These are phyloP conservation scores for Scaptomyza cyrtandrae DNA, from an alignment of 2,888 invertebrate genomes.

Conservation along the genomic window DNA sequence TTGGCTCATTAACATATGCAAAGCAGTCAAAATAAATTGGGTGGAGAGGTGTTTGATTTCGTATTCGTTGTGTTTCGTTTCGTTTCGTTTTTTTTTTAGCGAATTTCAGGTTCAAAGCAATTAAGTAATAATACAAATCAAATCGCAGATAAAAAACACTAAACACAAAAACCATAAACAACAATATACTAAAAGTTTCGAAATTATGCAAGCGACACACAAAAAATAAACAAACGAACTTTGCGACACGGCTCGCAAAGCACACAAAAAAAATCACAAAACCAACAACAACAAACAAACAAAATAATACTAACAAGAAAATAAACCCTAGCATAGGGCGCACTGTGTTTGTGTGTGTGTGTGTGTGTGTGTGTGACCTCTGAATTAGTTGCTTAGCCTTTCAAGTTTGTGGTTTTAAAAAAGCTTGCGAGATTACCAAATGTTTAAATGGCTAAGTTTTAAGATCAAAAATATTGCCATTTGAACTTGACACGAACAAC, in stretches of 20 bases:
- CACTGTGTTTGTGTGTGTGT: neutral
- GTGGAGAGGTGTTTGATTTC: constrained; percentile 28
- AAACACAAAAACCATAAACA: constrained; percentile 20
- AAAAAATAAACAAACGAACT: constrained; percentile 50
- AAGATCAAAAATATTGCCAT: neutral
- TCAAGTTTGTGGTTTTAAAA: constrained; percentile 16
- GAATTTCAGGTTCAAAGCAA: constrained; percentile 74
- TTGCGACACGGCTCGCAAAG: constrained; percentile 42
- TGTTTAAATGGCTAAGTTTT: neutral
- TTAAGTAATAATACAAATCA: constrained; percentile 77
- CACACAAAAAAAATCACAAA: too few species aligned
- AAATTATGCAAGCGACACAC: constrained; percentile 65
- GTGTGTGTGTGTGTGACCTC: constrained; percentile 21
- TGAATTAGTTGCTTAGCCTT: constrained; percentile 28
- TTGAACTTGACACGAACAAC: neutral
- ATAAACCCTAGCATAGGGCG: constrained; percentile 30
- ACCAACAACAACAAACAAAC: constrained; percentile 9
- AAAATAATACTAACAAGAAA: constrained; percentile 18
- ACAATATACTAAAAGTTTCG: constrained; percentile 25
- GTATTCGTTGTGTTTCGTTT: too few species aligned
- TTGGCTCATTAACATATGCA: constrained; percentile 53
- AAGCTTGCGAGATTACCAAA: constrained; percentile 20
- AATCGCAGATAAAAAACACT: constrained; percentile 37
- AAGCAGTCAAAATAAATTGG: constrained; percentile 45
- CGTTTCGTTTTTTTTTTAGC: constrained; percentile 26